phyloP scores from a whole-genome alignment of 1,140 invertebrate species.

The Macrocentrus cingulum region DNA sequence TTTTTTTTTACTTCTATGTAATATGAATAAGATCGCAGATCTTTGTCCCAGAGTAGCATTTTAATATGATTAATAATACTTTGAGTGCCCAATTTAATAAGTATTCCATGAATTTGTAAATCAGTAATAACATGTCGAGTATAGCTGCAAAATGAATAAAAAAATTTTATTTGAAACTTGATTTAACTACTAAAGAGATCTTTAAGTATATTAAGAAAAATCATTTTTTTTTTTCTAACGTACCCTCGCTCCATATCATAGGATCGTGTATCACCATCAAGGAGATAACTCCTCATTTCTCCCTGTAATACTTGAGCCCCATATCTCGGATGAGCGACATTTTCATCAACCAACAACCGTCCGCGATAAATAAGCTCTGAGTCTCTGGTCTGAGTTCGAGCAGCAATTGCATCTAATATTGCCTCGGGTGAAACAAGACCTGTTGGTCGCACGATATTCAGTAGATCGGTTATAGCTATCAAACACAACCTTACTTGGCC shows the following conservation, averaged over 20 bases:
- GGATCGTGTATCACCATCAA: conserved; percentile 84
- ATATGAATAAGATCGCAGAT: conserved; percentile 93
- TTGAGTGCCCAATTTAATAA: conserved; percentile 83
- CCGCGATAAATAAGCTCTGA: conserved; percentile 82
- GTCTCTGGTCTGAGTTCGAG: conserved; percentile 74
- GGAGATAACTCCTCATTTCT: conserved; percentile 81
- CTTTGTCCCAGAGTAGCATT: conserved; percentile 92
- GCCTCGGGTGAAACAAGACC: conserved; percentile 83
- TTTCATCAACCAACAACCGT: conserved; percentile 81
- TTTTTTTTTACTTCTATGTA: conserved; percentile 73
- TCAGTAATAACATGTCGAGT: conserved; percentile 92
- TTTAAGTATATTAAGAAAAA: too few species aligned
- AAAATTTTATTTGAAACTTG: background rate
- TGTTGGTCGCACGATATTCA: conserved; percentile 84
- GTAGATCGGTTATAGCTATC: conserved; percentile 83
- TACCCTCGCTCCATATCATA: conserved; percentile 88
- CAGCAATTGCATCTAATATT: conserved; percentile 91
- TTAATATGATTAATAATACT: conserved; percentile 93
- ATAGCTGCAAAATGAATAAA: conserved; percentile 62
- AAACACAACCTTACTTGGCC: conserved; percentile 78
- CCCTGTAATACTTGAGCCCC: conserved; percentile 83
- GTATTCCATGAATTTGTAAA: conserved; percentile 75
- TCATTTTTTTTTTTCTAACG: background rate
- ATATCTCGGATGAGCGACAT: conserved; percentile 78
- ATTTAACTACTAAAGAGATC: too few species aligned